Evolutionary conservation across 92 coral and sea anemone species (phyloP), one percentile per base, ranked within the genome.

Genomic region (Zoanthus sansibaricus): DNA sequence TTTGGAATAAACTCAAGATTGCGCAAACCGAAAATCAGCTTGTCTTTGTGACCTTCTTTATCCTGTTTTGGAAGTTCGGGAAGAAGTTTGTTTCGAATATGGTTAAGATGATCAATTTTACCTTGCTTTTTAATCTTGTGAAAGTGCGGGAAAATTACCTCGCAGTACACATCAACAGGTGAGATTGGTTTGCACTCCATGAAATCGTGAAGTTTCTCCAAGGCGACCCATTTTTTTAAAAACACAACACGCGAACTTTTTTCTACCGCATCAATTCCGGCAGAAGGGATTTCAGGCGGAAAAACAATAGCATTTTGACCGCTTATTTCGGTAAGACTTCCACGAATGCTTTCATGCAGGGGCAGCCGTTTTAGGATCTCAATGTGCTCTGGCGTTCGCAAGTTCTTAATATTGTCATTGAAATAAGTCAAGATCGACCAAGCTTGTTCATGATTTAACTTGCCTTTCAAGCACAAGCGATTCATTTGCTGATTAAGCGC

Each of bases 71-170:
- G 31, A 12, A 2, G 45, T 9, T 9, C 55, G 59, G 58, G 54
- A 1, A 69, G 74, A 7, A 69, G 74, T 0, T 9, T 61, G 4
- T 82, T 31, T 0, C 88, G 92, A 33, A 91, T 74, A 78, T 80
- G 70, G 33, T 37, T 12, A 1, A 94, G 86, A 66, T 94, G 98
- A 7, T 18, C 73, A 3, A 94, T 7, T 76, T 90, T 83, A 3
- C 51, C 92, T 5, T 73, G 71, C 12, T 25, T n/a, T 10, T 79
- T 51, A 78, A 94, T 82, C 3, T 32, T 52, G 25, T 45, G 62
- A 51, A 94, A 90, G 6, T 84, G n/a, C 1, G n/a, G 61, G 56
- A 94, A 92, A 10, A 94, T 92, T 16, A 90, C 77, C 5, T 86
- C 85, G 33, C 94, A 90, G 70, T 94, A 94, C 11, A 86, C 82